Conservation (phyloP, 2,113 vertebrate species). For the Spea bombifrons region DNA sequence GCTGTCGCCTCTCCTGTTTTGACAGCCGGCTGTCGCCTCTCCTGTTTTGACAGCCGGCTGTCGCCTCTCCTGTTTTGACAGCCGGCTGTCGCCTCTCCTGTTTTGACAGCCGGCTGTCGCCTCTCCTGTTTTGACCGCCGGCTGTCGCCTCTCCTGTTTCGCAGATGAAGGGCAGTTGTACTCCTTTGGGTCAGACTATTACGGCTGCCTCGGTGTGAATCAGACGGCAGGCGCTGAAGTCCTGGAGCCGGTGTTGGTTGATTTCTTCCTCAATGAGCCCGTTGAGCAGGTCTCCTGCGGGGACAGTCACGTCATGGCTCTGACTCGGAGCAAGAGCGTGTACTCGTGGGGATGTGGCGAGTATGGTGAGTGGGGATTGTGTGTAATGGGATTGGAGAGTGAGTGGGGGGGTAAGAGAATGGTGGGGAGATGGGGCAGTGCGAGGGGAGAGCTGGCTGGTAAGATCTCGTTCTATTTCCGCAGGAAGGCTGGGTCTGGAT, state of each 20-base stretch:
- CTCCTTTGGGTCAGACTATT: slow-evolving; percentile 96
- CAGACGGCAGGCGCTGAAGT: slow-evolving; percentile 76
- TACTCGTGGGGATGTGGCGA: slow-evolving; percentile 97
- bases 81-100: too few relatives aligned
- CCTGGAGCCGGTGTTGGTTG: slow-evolving; percentile 83
- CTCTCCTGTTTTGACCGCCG: too few relatives aligned
- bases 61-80: too few relatives aligned
- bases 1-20: too few relatives aligned
- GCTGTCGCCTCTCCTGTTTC: slow-evolving; percentile 33
- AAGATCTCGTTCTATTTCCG: slow-evolving; percentile 25
- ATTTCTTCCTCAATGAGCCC: slow-evolving; percentile 83
- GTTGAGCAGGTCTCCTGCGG: slow-evolving; percentile 92
- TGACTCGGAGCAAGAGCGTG: slow-evolving; percentile 82
- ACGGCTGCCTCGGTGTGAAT: slow-evolving; percentile 90
- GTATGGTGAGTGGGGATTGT: slow-evolving; percentile 70
- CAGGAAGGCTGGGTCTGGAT: slow-evolving; percentile 92
- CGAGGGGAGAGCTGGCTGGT: too few relatives aligned
- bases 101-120: too few relatives aligned
- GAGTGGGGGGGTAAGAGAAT: too few relatives aligned
- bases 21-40: too few relatives aligned
- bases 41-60: too few relatives aligned
- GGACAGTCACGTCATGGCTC: slow-evolving; percentile 90
- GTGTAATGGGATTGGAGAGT: background rate
- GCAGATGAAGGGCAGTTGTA: slow-evolving; percentile 95
- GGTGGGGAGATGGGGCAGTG: too few relatives aligned